phyloP scores from a whole-genome alignment of 2,888 invertebrate genomes.

The Athrips mouffetella region DNA sequence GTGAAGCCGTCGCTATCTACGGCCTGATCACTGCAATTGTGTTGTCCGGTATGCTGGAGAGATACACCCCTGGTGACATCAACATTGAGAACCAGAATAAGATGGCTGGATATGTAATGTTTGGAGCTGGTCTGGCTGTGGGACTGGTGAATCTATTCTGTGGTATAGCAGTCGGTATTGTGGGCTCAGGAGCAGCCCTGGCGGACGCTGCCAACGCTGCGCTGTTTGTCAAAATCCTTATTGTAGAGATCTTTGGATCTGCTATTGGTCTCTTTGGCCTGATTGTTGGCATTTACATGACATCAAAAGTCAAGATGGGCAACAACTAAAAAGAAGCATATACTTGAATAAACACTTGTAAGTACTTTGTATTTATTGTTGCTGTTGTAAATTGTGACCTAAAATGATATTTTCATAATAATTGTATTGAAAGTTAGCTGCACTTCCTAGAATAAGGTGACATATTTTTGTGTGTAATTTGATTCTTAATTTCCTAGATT shows the following conservation, averaged over 20 bases:
- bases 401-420: conserved; percentile 20
- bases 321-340: conserved; percentile 67
- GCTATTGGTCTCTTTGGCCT: conserved; percentile 99
- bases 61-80: conserved; percentile 62
- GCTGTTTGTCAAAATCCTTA: conserved; percentile 98
- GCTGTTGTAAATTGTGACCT: conserved; percentile 21
- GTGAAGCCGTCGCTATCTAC: conserved; percentile 99
- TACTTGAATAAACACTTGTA: conserved; percentile 60
- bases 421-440: conserved; percentile 16
- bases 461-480: not conserved
- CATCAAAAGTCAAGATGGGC: conserved; percentile 89
- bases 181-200: conserved; percentile 98
- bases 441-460: conserved; percentile 11
- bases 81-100: conserved; percentile 81
- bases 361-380: conserved; percentile 43
- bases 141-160: conserved; percentile 98
- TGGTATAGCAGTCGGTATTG: conserved; percentile 96
- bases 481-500: no score
- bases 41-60: conserved; percentile 89
- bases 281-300: conserved; percentile 98
- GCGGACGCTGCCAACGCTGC: conserved; percentile 98
- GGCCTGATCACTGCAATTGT: conserved; percentile 99
- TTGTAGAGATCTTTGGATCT: conserved; percentile 99
- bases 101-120: conserved; percentile 95
- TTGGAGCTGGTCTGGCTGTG: conserved; percentile 96